Evolutionary conservation across 2,888 invertebrate species (phyloP), one percentile per base, ranked within the genome.

Genomic region (Rhabditoides inermis): DNA sequence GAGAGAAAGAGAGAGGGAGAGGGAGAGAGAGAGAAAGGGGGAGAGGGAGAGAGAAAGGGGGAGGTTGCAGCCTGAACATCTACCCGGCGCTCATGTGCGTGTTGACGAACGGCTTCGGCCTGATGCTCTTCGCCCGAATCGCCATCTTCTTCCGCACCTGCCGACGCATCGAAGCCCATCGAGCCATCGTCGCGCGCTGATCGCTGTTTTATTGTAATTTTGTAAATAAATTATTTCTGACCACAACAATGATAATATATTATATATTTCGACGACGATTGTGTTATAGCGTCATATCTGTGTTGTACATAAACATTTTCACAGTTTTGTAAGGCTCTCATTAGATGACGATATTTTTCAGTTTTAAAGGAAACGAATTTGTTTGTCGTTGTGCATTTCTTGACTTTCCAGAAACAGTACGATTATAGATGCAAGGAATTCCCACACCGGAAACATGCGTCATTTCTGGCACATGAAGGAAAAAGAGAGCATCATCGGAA

Each of bases 61-160:
- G 32, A 32, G 32, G n/a, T n/a, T n/a, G n/a, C n/a, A n/a, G 49
- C 30, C 49, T 69, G 44, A 66, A 68, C 51, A 65, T 69, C 20
- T 69, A 69, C 52, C 68, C 69, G 20, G 68, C 66, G 0, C 47
- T 69, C 3, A 57, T 56, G 25, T 61, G 62, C 45, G 63, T 69
- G 20, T 37, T 69, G 1, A 58, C 69, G 7, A 69, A 69, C 32
- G 68, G 69, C 7, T 69, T 69, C 45, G 68, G 69, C 22, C 42
- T 68, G 20, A 61, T 68, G 57, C 45, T 69, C 7, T 69, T 69
- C 50, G 60, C 61, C 20, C 58, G 68, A 52, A 69, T 69, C 40
- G 56, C 65, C 3, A 55, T 58, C 32, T 69, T 69, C 45, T 63
- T 68, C 51, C 54, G 66, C 30, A 41, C 53, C 7, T 69, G 69